phyloP scores from a whole-genome alignment of 1,140 invertebrate species.

The Drosophila littoralis region DNA sequence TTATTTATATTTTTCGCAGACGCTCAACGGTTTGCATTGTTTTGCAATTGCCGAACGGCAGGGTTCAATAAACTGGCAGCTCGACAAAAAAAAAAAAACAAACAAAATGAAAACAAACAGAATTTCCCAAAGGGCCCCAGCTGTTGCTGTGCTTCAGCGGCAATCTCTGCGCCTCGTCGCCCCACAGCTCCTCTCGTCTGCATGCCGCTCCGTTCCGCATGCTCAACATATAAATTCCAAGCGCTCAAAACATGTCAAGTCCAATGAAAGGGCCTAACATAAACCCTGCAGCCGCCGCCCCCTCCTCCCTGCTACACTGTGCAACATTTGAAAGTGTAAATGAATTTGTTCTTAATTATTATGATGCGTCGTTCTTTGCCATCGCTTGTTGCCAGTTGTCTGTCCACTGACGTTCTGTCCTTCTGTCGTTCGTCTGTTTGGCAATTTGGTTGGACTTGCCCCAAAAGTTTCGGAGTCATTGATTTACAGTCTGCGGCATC shows the following conservation, averaged over 20 bases:
- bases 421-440: slow-evolving; percentile 37
- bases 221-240: slow-evolving; percentile 71
- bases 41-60: slow-evolving; percentile 49
- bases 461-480: slow-evolving; percentile 63
- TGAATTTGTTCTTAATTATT: slow-evolving; percentile 83
- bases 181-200: slow-evolving; percentile 12
- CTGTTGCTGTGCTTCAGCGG: slow-evolving; percentile 70
- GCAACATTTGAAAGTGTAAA: slow-evolving; percentile 74
- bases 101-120: slow-evolving; percentile 30
- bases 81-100: slow-evolving; percentile 35
- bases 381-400: slow-evolving; percentile 15
- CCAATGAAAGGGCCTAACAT: slow-evolving; percentile 54
- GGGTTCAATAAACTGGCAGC: slow-evolving; percentile 67
- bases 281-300: slow-evolving; percentile 15
- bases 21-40: slow-evolving; percentile 55
- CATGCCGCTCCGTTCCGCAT: slow-evolving; percentile 37
- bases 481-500: slow-evolving; percentile 62
- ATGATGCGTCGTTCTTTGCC: slow-evolving; percentile 41
- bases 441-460: slow-evolving; percentile 59
- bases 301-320: slow-evolving; percentile 10
- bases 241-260: slow-evolving; percentile 74
- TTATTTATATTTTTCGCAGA: slow-evolving; percentile 17
- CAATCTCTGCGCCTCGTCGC: slow-evolving; percentile 44
- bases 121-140: slow-evolving; percentile 57
- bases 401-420: not conserved